Evolutionary conservation across 2,888 invertebrate species (phyloP).

Genomic region (Tachina grossa): DNA sequence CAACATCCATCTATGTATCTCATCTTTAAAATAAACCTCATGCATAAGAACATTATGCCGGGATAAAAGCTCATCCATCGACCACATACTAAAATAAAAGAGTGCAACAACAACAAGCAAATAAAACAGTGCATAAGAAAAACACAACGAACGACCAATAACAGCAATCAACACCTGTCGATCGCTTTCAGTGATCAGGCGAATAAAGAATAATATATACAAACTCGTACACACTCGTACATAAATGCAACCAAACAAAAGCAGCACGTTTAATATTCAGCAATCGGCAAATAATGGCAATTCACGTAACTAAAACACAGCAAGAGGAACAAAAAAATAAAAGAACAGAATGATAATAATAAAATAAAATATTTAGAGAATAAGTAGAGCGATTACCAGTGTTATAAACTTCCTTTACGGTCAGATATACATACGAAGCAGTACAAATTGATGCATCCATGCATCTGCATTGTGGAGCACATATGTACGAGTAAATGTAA

Average conservation of each 20-base stretch:
- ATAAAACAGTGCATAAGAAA: conserved; percentile 59
- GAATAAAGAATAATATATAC: conserved; percentile 6
- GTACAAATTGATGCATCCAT: conserved; percentile 62
- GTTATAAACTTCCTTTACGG: conserved; percentile 62
- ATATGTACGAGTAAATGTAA: not conserved
- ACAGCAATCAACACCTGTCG: conserved; percentile 81
- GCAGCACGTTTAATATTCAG: conserved; percentile 63
- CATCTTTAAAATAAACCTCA: conserved; percentile 50
- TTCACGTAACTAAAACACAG: conserved; percentile 29
- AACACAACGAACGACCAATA: conserved; percentile 62
- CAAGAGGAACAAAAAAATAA: conserved; percentile 10
- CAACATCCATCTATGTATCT: conserved; percentile 59
- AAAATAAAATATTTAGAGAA: conserved; percentile 66
- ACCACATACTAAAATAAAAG: conserved; percentile 41
- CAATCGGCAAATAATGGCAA: conserved; percentile 58
- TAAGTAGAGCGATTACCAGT: conserved; percentile 67
- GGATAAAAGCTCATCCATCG: conserved; percentile 69
- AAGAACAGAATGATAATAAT: conserved; percentile 7
- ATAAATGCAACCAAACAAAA: conserved; percentile 23
- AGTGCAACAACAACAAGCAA: not conserved
- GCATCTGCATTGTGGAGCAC: conserved; percentile 21
- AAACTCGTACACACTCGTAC: conserved; percentile 24
- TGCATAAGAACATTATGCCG: conserved; percentile 63
- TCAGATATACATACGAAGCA: conserved; percentile 22
- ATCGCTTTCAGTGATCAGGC: conserved; percentile 69